Percentiles rank a stretch among this genome's conserved stretches.
These are phyloP conservation scores for Fistularia commersonii DNA, from an alignment of 2,797 vertebrate genomes.

Conservation along the genomic window DNA sequence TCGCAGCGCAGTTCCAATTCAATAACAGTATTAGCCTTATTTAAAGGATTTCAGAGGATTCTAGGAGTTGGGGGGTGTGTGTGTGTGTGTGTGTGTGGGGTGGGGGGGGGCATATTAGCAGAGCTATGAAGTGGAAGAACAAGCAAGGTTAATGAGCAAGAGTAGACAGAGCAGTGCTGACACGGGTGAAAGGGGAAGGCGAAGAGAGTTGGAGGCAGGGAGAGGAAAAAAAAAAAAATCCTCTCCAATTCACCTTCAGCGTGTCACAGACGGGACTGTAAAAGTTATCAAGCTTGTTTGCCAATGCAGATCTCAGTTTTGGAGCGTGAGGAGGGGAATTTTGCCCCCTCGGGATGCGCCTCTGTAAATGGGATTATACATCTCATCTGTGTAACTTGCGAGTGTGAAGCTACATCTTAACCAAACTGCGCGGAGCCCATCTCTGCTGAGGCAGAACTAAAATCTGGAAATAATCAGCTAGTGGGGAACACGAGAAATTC, in stretches of 20 bases:
- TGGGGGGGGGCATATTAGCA: constrained; percentile 63
- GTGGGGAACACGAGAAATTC: constrained; percentile 92
- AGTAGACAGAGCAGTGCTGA: constrained; percentile 75
- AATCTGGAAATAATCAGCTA: constrained; percentile 99
- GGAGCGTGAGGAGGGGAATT: constrained; percentile 33
- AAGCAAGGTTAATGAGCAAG: constrained; percentile 80
- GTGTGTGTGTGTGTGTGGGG: too few relatives aligned
- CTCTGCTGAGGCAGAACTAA: constrained; percentile 93
- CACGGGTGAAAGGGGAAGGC: constrained; percentile 58
- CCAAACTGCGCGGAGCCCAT: constrained; percentile 86
- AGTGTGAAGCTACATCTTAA: constrained; percentile 83
- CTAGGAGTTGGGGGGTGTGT: constrained; percentile 44
- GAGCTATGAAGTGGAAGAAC: constrained; percentile 79
- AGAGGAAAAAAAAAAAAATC: too few relatives aligned
- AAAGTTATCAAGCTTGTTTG: constrained; percentile 10
- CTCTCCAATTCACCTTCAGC: constrained; percentile 15
- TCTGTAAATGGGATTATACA: constrained; percentile 66
- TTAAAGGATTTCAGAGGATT: constrained; percentile 57
- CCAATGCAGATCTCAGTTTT: constrained; percentile 14
- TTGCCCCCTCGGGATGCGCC: constrained; percentile 25
- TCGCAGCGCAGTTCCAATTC: constrained; percentile 17
- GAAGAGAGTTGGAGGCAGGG: constrained; percentile 45
- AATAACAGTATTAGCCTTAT: constrained; percentile 30
- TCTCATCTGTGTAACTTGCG: constrained; percentile 57
- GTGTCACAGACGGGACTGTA: background rate